Base-by-base conservation (phyloP, 2,113 vertebrate genomes). In the Rutilus rutilus region DNA sequence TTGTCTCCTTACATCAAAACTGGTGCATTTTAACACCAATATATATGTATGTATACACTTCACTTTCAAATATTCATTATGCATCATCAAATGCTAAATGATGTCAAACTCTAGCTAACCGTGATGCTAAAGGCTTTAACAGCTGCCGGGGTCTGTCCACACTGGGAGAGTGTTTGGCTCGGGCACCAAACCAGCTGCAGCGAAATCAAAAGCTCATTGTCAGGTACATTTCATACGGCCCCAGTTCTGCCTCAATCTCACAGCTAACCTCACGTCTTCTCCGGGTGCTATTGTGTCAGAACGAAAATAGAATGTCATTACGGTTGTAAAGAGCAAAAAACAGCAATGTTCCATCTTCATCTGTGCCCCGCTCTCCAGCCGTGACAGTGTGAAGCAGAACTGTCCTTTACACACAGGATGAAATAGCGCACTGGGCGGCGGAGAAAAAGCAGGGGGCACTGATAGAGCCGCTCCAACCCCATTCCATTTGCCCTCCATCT, bases 311-410 rank as follows among this genome's bases (percentile, higher is more conserved):
- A 93, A 92, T 77, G 83, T 84, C 87, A 90, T 92, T 91, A 92
- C 15, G 27, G 71, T 78, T 91, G 89, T 90, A 91, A 94, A 91
- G 88, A 90, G 88, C 87, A 78, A 88, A 57, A 83, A 92, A 89
- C 90, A 90, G 88, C 85, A 77, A 87, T 89, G 36, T 89, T 94
- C 89, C 87, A 92, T 93, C 93, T 92, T 93, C 91, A 93, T 93
- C 90, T 90, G 86, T 52, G 73, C 83, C 74, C 81, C 33, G 82
- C 90, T 87, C 85, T 30, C 80, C 74, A 88, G 75, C 76, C 75
- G 86, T 90, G 87, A 87, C 88, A 89, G 87, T 85, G 59, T 90
- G 89, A 89, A 92, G 89, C 87, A 84, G 80, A 78, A 64, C 82
- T 89, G 89, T 92, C 86, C 87, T 75, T 88, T 90, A 89, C 87